These are phyloP conservation scores for Pterocles orientalis DNA, from an alignment of 2,113 vertebrate genomes.

Conservation along the genomic window DNA sequence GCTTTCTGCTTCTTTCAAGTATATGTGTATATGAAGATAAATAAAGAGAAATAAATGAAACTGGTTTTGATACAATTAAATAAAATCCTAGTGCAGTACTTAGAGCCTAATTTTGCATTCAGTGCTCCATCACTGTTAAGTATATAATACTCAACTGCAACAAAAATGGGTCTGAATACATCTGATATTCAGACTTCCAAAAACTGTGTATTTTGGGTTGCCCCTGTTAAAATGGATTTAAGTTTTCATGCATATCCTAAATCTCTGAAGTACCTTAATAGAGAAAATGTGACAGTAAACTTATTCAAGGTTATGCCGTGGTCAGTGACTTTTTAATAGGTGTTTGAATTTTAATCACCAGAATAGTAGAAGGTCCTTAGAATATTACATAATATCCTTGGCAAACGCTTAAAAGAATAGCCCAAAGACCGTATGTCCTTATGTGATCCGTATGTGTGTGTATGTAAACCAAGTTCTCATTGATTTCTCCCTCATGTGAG, in stretches of 20 bases:
- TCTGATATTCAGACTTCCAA: background rate
- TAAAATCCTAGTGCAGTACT: background rate
- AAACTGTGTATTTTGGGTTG: background rate
- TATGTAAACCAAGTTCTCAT: background rate
- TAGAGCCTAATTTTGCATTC: background rate
- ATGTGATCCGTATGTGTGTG: background rate
- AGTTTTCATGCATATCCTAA: background rate
- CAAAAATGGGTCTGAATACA: background rate
- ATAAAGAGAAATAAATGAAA: background rate
- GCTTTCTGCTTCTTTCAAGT: background rate
- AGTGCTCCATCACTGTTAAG: background rate
- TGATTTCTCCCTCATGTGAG: background rate
- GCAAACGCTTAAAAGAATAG: background rate
- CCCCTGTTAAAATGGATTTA: background rate
- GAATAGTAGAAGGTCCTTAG: background rate
- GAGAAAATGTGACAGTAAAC: background rate
- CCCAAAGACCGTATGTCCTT: background rate
- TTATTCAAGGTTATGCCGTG: background rate
- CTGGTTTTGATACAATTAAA: background rate
- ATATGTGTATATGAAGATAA: background rate
- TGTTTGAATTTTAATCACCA: background rate
- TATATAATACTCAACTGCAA: background rate
- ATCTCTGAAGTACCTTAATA: background rate
- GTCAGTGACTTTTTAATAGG: background rate
- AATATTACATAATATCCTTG: background rate